Evolutionary conservation across 2,888 invertebrate species (phyloP).

Genomic region (Eupithecia tripunctaria): DNA sequence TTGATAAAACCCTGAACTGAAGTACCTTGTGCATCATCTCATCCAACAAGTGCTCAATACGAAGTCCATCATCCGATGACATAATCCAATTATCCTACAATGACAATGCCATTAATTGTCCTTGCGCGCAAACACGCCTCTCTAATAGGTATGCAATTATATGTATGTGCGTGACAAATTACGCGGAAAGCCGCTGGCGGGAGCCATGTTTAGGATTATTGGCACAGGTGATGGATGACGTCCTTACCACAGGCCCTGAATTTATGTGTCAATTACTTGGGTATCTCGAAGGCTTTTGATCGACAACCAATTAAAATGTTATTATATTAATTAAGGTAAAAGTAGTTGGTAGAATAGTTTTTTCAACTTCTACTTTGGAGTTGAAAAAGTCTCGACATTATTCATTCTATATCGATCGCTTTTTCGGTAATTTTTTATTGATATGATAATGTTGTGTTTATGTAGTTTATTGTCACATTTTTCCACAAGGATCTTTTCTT

Average conservation of each 20-base stretch:
- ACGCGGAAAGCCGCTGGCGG: not conserved
- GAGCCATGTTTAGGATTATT: not conserved
- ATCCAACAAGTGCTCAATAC: not conserved
- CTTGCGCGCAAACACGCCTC: not conserved
- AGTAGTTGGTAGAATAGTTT: not conserved
- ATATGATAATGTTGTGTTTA: no score
- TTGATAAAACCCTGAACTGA: not conserved
- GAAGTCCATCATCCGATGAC: not conserved
- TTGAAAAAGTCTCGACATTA: not conserved
- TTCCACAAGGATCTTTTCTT: not conserved
- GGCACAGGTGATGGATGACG: not conserved
- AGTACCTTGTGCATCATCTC: not conserved
- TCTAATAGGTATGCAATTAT: not conserved
- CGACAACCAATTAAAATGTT: not conserved
- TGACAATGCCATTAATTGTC: constrained; percentile 1
- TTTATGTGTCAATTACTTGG: constrained; percentile 1
- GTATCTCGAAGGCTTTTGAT: not conserved
- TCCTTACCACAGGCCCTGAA: constrained; percentile 7
- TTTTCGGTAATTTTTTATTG: not conserved
- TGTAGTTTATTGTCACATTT: no score
- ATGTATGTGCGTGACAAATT: constrained; percentile 1
- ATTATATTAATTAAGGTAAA: not conserved
- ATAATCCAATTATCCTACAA: not conserved
- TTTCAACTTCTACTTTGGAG: not conserved
- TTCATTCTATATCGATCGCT: not conserved